Base-by-base conservation (phyloP, 2,797 vertebrate species). In the Cottoperca gobio region DNA sequence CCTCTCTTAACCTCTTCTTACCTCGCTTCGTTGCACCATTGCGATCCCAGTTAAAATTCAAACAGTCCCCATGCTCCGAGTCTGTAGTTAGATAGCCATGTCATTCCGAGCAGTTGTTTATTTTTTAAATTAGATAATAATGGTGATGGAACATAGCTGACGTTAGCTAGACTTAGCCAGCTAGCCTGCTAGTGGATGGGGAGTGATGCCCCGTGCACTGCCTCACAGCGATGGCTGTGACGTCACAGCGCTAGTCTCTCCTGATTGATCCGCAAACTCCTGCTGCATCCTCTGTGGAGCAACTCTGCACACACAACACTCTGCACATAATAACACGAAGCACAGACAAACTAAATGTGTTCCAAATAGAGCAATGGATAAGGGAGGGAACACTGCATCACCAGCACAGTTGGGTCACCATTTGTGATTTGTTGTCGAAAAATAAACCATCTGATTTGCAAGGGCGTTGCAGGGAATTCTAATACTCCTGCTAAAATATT, bases 181-280 rank as follows among this genome's bases (percentile, higher is more conserved):
- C 73, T 87, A 89, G 78, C 84, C 76, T 75, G 87, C 88, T 86
- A 85, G 66, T 23, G 73, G 75, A 78, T 65, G 59, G 52, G 79
- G 52, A 81, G 42, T 3, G 85, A 76, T 76, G 70, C 53, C 66
- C 68, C 37, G 48, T 64, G 62, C 58, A 49, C 60, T 64, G 69
- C 77, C 72, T 70, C 67, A 0, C 28, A 46, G 70, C 57, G n/a
- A 70, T 42, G 42, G 6, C 10, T 50, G 3, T 93, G 84, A 91
- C 90, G 92, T 91, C 86, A 91, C 85, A 14, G 54, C 28, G 21
- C 28, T 37, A 16, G 67, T 53, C 37, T 42, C 65, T 75, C 50
- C 82, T 66, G 81, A 86, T 82, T 87, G 86, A 64, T 63, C 77
- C 42, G 66, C 68, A 77, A 46, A 80, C 28, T 82, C 77, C 87